Base-by-base conservation (phyloP, 2,888 invertebrate species). In the Drosophila kuntzei region DNA sequence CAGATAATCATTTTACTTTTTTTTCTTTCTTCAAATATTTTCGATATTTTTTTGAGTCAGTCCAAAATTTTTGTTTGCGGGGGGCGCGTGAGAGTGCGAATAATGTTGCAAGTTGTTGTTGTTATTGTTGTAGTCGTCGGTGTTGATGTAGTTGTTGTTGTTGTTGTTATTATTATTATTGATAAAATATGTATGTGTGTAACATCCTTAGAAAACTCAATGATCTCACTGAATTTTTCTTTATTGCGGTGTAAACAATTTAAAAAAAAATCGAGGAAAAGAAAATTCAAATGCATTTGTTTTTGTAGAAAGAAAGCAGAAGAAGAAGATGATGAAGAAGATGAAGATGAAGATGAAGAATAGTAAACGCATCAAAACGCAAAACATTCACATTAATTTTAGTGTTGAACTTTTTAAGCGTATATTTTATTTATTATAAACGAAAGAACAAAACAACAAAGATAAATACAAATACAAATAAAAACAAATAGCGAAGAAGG, bases 181-280 rank as follows among this genome's bases (percentile, higher is more conserved):
- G 68, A 60, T 49, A 44, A 50, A 50, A 27, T 25, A 41, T 27
- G 41, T 25, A 57, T 32, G 20, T 46, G 46, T 57, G 46, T 47
- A 57, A 80, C 79, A 84, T 81, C 79, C 86, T 79, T 81, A 76
- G 76, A 74, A 76, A 89, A 89, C 89, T 87, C 75, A 85, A 85
- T 85, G 85, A 85, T 85, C 85, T 85, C 85, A 85, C 89, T 75
- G 85, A 85, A 87, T 78, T 84, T 85, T 87, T 87, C 88, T 88
- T 88, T 58, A 70, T 76, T 84, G 73, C 61, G 81, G 60, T 78
- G 70, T 67, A 47, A 71, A 29, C 29, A 44, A 22, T 25, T 14
- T 6, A 37, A 11, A 37, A 7, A 16, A 16, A 25, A 50, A 22
- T 14, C 37, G 51, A 57, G 62, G 49, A 54, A 58, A 77, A 61